phyloP scores from a whole-genome alignment of 2,797 vertebrate genomes.

The Chelonia mydas region DNA sequence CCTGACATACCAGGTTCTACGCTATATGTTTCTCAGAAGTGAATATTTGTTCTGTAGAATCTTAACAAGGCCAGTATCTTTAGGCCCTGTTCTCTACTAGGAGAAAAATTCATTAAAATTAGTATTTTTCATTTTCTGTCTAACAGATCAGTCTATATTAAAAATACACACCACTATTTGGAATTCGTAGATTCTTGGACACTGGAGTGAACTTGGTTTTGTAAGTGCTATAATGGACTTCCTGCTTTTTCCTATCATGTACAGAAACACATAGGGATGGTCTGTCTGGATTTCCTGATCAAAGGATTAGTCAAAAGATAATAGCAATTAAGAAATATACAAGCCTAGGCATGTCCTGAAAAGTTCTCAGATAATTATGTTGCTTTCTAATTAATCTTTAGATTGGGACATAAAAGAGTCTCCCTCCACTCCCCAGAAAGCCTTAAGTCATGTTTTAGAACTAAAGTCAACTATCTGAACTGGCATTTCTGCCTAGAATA shows the following conservation, averaged over 20 bases:
- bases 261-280: background rate
- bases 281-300: background rate
- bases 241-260: background rate
- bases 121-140: background rate
- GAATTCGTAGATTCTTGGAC: background rate
- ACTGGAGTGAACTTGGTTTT: background rate
- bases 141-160: background rate
- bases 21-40: background rate
- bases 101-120: background rate
- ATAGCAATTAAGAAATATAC: background rate
- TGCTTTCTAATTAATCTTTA: background rate
- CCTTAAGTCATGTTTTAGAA: background rate
- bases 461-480: background rate
- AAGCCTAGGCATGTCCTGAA: background rate
- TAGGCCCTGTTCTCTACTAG: background rate
- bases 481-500: background rate
- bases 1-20: background rate
- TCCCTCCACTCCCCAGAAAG: background rate
- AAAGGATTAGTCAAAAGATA: background rate
- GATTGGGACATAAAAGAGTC: background rate
- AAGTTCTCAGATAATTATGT: background rate
- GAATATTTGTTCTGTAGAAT: rapidly evolving
- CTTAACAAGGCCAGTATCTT: background rate
- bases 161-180: background rate
- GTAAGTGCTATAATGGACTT: background rate